Conservation (phyloP, 2,797 vertebrate genomes). For the Bufotes viridis region DNA sequence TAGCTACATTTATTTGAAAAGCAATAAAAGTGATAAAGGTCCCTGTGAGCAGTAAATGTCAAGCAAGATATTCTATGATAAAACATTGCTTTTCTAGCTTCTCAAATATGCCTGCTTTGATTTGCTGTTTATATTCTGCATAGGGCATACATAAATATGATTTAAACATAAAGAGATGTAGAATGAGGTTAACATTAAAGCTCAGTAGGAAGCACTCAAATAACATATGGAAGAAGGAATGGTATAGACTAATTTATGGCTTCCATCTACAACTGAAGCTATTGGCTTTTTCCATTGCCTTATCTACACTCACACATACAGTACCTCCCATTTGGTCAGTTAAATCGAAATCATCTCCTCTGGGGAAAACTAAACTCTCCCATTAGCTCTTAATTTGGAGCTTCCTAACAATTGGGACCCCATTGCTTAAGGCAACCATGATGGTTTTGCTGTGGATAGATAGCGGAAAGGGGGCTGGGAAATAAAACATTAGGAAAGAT, state of each 20-base stretch:
- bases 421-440: too few species aligned
- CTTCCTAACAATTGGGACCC: too few species aligned
- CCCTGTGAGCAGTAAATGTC: slow-evolving; percentile 49
- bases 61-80: slow-evolving; percentile 46
- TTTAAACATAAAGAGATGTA: slow-evolving; percentile 12
- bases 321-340: background rate
- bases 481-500: too few species aligned
- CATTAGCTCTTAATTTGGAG: too few species aligned
- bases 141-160: slow-evolving; percentile 32
- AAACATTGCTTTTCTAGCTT: slow-evolving; percentile 37
- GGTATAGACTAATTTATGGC: background rate
- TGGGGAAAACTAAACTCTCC: too few species aligned
- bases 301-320: background rate
- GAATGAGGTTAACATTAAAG: slow-evolving; percentile 32
- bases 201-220: slow-evolving; percentile 10
- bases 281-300: background rate
- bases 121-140: slow-evolving; percentile 35
- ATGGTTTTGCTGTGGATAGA: too few species aligned
- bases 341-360: background rate
- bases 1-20: slow-evolving; percentile 50
- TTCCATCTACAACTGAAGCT: background rate
- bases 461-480: too few species aligned
- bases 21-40: slow-evolving; percentile 54
- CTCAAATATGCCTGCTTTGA: slow-evolving; percentile 42
- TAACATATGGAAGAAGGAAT: background rate